Base-by-base conservation (phyloP, 1,140 invertebrate genomes). In the Drosophila asahinai region DNA sequence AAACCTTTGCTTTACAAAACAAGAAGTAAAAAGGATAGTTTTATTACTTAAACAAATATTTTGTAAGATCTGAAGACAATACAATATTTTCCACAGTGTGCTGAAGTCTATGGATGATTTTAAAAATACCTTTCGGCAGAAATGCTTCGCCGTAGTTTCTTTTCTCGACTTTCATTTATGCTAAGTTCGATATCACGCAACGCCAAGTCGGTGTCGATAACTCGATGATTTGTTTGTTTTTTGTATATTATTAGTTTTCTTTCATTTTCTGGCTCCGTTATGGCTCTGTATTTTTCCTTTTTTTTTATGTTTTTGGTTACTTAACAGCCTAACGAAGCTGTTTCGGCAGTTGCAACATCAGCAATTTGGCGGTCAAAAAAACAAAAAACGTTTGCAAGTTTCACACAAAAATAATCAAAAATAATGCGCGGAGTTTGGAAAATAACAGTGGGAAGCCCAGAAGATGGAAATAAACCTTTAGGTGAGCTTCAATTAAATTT, bases 161-260 rank as follows among this genome's bases (percentile, higher is more conserved):
- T 49, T 62, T 55, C 48, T 40, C 45, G 15, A 54, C 54, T 77
- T 77, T 66, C 73, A 47, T 77, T 67, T 67, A 77, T 77, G 75
- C 55, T 77, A 77, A 75, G 33, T 64, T 55, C 15, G 33, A 33
- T 40, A 71, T 61, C 49, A 79, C 72, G 60, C 51, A 76, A 75
- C 36, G 48, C 14, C 6, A 15, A 30, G 70, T 75, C 25, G 7
- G 8, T 33, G 65, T 33, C 27, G 42, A 67, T 66, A 47, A 55
- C 43, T 77, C 38, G n/a, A 40, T 61, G 49, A 22, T 22, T 52
- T 73, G 49, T 47, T 71, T 71, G 30, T 49, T 45, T 42, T 51
- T 42, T 40, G 14, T 25, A 14, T 40, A 57, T 40, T 15, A 40
- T 40, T 57, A 57, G 36, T 57, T 57, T 55, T 57, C 33, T 38